Evolutionary conservation across 2,113 vertebrate species (phyloP), one percentile per base, ranked within the genome.

Genomic region (Brachyistius frenatus): DNA sequence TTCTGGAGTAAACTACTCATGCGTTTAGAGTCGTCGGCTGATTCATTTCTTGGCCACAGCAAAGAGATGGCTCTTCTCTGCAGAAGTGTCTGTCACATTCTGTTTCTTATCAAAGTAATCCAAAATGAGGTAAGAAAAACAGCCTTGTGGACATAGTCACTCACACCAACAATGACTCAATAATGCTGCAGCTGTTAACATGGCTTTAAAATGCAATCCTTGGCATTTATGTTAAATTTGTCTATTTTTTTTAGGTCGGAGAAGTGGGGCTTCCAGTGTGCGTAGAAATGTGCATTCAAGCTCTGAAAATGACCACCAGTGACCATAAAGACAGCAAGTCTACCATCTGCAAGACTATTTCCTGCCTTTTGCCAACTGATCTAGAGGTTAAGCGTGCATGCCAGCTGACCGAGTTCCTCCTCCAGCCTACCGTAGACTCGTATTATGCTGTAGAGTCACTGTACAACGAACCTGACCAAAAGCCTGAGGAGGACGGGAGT

Each of bases 1-100:
- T 99, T 99, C 92, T 99, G 98, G 98, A 99, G 98, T 95, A 99
- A 99, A 92, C 94, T 99, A 80, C 96, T 99, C 76, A 97, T 99
- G 91, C 96, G 98, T 77, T 93, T 97, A 85, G 97, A 98, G 88
- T 95, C 96, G 58, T 98, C 97, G 64, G 83, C 97, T 81, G 97
- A 97, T 83, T 95, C 95, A 0, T 99, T 99, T 93, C 95, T 99
- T 82, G 96, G 97, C 82, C 96, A 95, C 89, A 97, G 98, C 92
- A 97, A 97, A 88, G 95, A 97, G 56, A 96, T 99, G 93, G 97
- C 97, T 90, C 94, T 97, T 86, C 95, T 99, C 90, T 98, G 97
- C 73, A 97, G 97, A 93, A 99, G 96, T 58, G 98, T 99, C 61
- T 99, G 99, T 94, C 98, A 99, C 91, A 98, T 99, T 93, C 97